Conservation (phyloP, 2,797 vertebrate species). For the Limnodromus scolopaceus region DNA sequence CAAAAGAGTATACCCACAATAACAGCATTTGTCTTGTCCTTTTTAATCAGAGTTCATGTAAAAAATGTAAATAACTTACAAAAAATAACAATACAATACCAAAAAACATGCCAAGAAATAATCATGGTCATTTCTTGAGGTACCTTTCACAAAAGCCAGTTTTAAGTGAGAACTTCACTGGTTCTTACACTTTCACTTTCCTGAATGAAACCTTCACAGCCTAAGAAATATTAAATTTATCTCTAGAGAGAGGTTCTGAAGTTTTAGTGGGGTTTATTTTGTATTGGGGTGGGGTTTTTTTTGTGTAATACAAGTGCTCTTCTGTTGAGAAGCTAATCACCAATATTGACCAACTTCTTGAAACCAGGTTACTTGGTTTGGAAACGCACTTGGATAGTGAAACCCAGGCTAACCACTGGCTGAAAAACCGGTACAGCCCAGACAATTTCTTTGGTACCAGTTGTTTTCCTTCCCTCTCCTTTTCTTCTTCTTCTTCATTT, state of each 20-base stretch:
- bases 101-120: background rate
- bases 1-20: background rate
- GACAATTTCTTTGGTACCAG: background rate
- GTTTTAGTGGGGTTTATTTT: background rate
- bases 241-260: background rate
- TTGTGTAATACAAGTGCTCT: background rate
- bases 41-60: background rate
- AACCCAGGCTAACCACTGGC: background rate
- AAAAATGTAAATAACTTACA: background rate
- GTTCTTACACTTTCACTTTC: background rate
- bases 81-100: background rate
- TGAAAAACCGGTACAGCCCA: background rate
- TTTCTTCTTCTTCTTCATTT: too few relatives aligned
- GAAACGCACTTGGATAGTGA: background rate
- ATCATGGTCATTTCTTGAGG: background rate
- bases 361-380: background rate
- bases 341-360: background rate
- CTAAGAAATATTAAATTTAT: background rate
- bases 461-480: background rate
- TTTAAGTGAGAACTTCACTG: background rate
- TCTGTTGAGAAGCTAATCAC: background rate
- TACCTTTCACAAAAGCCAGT: background rate
- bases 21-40: background rate
- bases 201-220: background rate
- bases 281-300: background rate